These are phyloP conservation scores for Loxodonta africana DNA, from an alignment of 2,113 vertebrate genomes.

Conservation along the genomic window DNA sequence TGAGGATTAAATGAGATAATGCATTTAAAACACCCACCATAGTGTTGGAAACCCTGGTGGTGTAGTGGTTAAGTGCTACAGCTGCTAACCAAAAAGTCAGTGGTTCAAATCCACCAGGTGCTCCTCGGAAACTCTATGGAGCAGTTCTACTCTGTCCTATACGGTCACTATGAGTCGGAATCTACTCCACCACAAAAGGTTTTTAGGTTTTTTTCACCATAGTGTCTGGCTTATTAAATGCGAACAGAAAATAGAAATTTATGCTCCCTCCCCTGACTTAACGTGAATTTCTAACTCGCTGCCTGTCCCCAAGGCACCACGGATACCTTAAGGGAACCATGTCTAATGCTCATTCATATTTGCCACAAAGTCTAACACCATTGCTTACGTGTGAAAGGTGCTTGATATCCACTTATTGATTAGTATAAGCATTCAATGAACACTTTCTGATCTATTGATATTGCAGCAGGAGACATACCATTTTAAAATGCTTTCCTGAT, in stretches of 20 bases:
- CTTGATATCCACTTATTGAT: constrained; percentile 63
- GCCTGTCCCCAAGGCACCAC: background rate
- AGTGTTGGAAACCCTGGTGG: too few species aligned
- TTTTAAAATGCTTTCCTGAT: constrained; percentile 60
- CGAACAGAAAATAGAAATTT: background rate
- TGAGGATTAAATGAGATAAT: too few species aligned
- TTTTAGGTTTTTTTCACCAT: too few species aligned
- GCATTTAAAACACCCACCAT: background rate
- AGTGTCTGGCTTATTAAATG: background rate
- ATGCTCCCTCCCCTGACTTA: background rate
- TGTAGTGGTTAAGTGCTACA: too few species aligned
- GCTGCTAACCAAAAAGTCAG: too few species aligned
- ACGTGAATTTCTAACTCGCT: background rate
- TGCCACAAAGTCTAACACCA: constrained; percentile 8
- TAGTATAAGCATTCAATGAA: constrained; percentile 26
- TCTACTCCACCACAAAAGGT: too few species aligned
- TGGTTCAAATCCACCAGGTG: too few species aligned
- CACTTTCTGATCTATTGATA: background rate
- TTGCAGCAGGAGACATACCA: background rate
- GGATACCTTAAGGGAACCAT: background rate
- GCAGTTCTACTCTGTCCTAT: too few species aligned
- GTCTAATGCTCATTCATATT: constrained; percentile 39
- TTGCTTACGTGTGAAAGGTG: background rate
- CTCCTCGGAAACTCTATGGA: too few species aligned
- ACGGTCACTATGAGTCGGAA: too few species aligned